Evolutionary conservation across 2,797 vertebrate species (phyloP).

Genomic region (Argyrosomus regius): DNA sequence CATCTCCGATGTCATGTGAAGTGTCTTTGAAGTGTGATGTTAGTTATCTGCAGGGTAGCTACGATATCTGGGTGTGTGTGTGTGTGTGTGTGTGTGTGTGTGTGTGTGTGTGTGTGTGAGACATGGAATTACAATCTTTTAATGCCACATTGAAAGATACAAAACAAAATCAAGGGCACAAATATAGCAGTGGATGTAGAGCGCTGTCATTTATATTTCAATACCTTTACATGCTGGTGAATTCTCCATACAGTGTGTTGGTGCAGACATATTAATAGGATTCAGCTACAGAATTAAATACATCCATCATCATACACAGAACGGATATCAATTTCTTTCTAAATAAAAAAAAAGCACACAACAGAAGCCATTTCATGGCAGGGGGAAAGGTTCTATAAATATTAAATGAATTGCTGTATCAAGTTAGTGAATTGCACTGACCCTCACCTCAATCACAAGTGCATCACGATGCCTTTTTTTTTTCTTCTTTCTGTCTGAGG

Average conservation of each 20-base stretch:
- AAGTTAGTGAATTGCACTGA: slow-evolving; percentile 32
- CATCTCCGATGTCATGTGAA: slow-evolving; percentile 36
- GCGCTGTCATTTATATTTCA: not conserved
- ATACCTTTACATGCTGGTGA: not conserved
- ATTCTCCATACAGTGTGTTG: not conserved
- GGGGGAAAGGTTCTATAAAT: slow-evolving; percentile 39
- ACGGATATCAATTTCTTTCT: not conserved
- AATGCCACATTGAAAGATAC: slow-evolving; percentile 14
- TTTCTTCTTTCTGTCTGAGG: not conserved
- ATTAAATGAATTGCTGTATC: slow-evolving; percentile 40
- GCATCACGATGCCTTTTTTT: not conserved
- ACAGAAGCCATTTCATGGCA: slow-evolving; percentile 18
- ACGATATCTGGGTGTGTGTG: slow-evolving; percentile 41
- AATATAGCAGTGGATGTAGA: not conserved
- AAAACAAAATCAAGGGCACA: not conserved
- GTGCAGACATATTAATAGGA: not conserved
- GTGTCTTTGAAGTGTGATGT: slow-evolving; percentile 54
- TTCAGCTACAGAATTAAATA: not conserved
- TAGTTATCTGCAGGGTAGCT: slow-evolving; percentile 21
- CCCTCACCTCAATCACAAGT: slow-evolving; percentile 32
- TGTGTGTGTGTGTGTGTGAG: slow-evolving; percentile 25
- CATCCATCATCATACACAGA: not conserved
- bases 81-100: slow-evolving; percentile 12
- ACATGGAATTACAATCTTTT: slow-evolving; percentile 31
- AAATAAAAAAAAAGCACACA: not conserved